phyloP scores from a whole-genome alignment of 2,888 invertebrate genomes.

The Watsonalla cultraria region DNA sequence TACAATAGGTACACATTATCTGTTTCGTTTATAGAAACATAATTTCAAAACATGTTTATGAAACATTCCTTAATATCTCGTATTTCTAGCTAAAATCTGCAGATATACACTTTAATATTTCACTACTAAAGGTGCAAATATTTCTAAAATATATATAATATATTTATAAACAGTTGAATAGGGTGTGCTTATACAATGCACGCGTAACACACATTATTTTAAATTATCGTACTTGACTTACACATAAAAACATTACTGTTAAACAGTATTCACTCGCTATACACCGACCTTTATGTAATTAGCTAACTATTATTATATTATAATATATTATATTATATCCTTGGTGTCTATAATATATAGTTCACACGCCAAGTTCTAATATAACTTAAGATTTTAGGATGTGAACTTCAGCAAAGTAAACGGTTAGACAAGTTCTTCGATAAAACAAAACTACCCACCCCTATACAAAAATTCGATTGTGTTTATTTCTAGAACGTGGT shows the following conservation, averaged over 20 bases:
- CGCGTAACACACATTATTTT: constrained; percentile 63
- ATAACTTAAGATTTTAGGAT: neutral
- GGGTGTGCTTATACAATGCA: constrained; percentile 75
- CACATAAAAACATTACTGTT: constrained; percentile 72
- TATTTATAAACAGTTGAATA: constrained; percentile 70
- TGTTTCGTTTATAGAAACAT: constrained; percentile 55
- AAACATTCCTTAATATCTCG: constrained; percentile 24
- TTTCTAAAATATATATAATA: constrained; percentile 74
- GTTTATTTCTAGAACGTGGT: too few relatives aligned
- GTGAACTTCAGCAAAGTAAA: too few relatives aligned
- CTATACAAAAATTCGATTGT: too few relatives aligned
- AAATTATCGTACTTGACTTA: constrained; percentile 55
- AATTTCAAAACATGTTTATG: constrained; percentile 42
- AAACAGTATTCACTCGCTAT: constrained; percentile 70
- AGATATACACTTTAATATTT: constrained; percentile 70
- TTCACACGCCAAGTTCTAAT: constrained; percentile 55
- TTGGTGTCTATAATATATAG: constrained; percentile 63
- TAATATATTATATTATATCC: constrained; percentile 38
- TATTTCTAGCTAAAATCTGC: constrained; percentile 68
- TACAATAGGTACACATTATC: constrained; percentile 42
- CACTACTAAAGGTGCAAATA: constrained; percentile 78
- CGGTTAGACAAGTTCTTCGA: too few relatives aligned
- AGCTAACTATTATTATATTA: constrained; percentile 47
- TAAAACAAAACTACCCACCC: too few relatives aligned
- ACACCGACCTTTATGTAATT: constrained; percentile 64